A percentile compares a stretch with the other conserved stretches of the same genome.
phyloP scores from a whole-genome alignment of 2,888 invertebrate species.

The Eupeodes luniger region DNA sequence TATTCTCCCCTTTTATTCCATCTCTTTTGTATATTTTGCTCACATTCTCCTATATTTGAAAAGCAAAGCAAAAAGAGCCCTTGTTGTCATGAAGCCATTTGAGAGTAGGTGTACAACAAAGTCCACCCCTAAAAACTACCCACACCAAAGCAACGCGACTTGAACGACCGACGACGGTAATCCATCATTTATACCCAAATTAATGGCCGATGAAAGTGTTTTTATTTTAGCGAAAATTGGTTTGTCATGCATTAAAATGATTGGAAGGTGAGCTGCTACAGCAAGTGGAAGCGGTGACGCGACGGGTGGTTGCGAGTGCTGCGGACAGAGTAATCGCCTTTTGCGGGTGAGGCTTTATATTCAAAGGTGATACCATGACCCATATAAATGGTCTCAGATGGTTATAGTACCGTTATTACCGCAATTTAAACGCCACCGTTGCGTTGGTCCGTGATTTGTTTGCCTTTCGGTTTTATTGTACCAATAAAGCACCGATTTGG shows the following conservation, averaged over 20 bases:
- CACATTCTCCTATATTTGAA: not conserved
- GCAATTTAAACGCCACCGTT: not conserved
- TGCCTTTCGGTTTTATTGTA: conserved; percentile 1
- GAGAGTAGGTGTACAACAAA: not conserved
- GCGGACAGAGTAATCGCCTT: conserved; percentile 51
- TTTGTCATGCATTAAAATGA: conserved; percentile 67
- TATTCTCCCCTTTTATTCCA: not conserved
- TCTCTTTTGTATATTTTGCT: not conserved
- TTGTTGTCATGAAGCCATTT: conserved; percentile 31
- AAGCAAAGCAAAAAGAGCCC: conserved; percentile 26
- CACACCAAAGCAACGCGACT: not conserved
- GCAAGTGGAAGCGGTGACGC: too few relatives aligned
- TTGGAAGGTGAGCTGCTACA: conserved; percentile 54
- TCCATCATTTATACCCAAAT: conserved; percentile 70
- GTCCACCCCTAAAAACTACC: not conserved
- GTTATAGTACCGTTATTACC: not conserved
- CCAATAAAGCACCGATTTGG: conserved; percentile 52
- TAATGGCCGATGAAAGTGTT: conserved; percentile 70
- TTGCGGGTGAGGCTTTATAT: not conserved
- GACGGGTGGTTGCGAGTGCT: not conserved
- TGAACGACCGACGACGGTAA: conserved; percentile 22
- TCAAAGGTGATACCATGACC: conserved; percentile 52
- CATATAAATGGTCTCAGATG: conserved; percentile 59
- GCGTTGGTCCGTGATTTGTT: conserved; percentile 19
- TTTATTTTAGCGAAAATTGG: conserved; percentile 52